Evolutionary conservation across 2,113 vertebrate species (phyloP).

Genomic region (Poecile atricapillus): DNA sequence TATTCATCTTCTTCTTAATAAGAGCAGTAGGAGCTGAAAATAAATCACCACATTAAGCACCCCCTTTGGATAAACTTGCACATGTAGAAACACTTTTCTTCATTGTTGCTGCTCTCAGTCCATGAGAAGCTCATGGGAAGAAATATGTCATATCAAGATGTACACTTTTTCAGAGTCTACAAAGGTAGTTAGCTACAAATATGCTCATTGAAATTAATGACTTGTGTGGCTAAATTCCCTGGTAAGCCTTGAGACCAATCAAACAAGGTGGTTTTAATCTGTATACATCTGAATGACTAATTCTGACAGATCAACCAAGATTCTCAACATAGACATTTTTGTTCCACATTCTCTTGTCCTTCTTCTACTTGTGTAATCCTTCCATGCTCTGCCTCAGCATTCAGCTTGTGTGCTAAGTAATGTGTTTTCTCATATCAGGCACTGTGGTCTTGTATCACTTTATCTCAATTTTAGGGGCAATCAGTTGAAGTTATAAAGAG

Average conservation of each 20-base stretch:
- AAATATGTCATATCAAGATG: neutral
- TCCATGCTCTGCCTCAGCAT: neutral
- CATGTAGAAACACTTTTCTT: neutral
- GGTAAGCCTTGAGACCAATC: neutral
- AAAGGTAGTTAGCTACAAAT: neutral
- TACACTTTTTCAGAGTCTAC: neutral
- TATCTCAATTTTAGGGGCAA: conserved; percentile 55
- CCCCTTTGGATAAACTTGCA: neutral
- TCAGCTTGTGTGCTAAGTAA: conserved; percentile 17
- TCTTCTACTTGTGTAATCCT: neutral
- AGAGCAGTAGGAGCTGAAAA: neutral
- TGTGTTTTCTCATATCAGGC: conserved; percentile 46
- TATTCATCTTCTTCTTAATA: conserved; percentile 13
- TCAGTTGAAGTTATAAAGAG: conserved; percentile 47
- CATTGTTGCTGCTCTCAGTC: neutral
- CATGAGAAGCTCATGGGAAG: neutral
- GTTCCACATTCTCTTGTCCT: neutral
- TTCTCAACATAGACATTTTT: neutral
- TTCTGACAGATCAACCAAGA: neutral
- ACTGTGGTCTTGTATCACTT: conserved; percentile 30
- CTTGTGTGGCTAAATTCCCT: neutral
- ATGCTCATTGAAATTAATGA: conserved; percentile 4
- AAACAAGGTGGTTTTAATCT: neutral
- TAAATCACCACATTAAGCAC: neutral
- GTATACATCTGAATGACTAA: neutral